Percentiles rank a stretch among this genome's conserved stretches.
These are phyloP conservation scores for Tetraodon nigroviridis DNA, from an alignment of 2,113 vertebrate genomes.

Conservation along the genomic window DNA sequence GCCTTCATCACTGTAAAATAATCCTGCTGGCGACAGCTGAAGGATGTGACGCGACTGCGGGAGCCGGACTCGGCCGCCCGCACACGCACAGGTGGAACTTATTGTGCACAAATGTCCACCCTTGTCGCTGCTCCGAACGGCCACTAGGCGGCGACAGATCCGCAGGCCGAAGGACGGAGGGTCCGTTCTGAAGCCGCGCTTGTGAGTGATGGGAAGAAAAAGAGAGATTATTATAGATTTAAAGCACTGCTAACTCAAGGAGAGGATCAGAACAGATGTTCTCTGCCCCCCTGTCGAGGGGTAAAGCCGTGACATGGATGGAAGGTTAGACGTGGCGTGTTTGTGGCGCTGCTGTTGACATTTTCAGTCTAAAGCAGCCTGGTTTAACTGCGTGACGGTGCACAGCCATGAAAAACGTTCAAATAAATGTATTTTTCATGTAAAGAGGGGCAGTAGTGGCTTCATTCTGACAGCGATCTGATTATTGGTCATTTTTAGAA, in stretches of 20 bases:
- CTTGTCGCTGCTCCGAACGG: not conserved
- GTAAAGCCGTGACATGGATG: no score
- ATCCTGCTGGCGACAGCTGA: not conserved
- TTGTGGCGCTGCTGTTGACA: no score
- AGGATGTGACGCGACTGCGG: not conserved
- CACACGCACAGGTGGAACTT: slow-evolving; percentile 42
- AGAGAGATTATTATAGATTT: no score
- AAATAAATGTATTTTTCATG: no score
- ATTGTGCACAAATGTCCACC: slow-evolving; percentile 1
- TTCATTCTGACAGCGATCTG: not conserved
- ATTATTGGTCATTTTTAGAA: not conserved
- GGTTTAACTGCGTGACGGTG: no score
- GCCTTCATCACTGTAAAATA: not conserved
- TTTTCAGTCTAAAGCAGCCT: no score
- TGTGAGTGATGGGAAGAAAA: no score
- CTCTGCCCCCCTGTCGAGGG: not conserved
- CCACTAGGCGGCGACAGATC: slow-evolving; percentile 51
- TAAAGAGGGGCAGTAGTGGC: no score
- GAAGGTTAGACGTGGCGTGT: no score
- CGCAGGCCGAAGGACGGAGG: not conserved
- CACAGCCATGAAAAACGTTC: no score
- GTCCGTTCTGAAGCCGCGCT: no score
- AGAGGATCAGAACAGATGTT: not conserved
- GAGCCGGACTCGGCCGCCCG: slow-evolving; percentile 1
- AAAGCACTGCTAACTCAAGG: no score